Conservation (phyloP, 1,140 invertebrate species). For the Zaprionus lachaisei region DNA sequence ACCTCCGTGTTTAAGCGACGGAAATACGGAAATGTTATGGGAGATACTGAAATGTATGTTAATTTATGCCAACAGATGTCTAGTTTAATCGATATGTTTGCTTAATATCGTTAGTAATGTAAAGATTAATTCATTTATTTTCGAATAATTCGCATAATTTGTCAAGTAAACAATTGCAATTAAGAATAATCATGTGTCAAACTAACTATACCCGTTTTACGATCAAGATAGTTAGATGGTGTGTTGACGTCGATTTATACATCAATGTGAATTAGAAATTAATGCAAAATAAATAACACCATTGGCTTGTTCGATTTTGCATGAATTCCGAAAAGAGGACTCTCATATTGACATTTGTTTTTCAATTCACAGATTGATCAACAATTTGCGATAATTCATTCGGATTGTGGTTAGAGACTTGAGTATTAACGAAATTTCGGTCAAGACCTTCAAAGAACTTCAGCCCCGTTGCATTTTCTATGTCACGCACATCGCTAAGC, state of each 20-base stretch:
- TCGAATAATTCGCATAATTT: neutral
- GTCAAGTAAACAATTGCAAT: neutral
- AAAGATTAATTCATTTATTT: neutral
- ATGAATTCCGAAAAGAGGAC: too few species aligned
- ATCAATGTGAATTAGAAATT: neutral
- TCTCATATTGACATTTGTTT: neutral
- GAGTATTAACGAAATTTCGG: slow-evolving; percentile 62
- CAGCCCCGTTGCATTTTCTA: slow-evolving; percentile 96
- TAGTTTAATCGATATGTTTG: neutral
- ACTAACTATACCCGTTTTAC: neutral
- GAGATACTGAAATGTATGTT: too few species aligned
- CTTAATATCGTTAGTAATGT: neutral
- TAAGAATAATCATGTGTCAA: neutral
- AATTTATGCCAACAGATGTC: too few species aligned
- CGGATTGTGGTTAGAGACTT: slow-evolving; percentile 6
- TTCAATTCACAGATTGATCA: slow-evolving; percentile 1
- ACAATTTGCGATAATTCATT: neutral
- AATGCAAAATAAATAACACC: too few species aligned
- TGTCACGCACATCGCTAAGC: slow-evolving; percentile 93
- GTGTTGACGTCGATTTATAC: too few species aligned
- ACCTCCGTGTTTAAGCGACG: too few species aligned
- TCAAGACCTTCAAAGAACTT: slow-evolving; percentile 93
- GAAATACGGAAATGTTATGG: too few species aligned
- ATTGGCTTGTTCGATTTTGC: too few species aligned
- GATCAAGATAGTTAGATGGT: neutral